Conservation (phyloP, 2,113 vertebrate species). For the Myotis davidii region DNA sequence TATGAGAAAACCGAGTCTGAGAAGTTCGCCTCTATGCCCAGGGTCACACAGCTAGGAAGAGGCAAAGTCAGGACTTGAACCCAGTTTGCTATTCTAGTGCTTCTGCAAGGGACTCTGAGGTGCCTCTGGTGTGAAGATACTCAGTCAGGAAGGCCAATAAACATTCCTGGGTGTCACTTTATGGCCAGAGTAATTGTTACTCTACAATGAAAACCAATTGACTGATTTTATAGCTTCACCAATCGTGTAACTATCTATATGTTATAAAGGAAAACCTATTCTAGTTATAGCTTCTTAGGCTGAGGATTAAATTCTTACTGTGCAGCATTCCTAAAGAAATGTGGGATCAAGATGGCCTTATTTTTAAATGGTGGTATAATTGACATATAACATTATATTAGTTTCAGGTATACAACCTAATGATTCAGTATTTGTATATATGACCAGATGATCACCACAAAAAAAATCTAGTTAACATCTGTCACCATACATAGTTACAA, state of each 20-base stretch:
- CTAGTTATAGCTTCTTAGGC: not conserved
- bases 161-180: not conserved
- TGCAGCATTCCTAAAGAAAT: not conserved
- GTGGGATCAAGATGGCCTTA: not conserved
- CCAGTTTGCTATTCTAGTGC: not conserved
- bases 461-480: not conserved
- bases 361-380: not conserved
- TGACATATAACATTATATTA: not conserved
- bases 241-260: not conserved
- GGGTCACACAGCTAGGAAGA: not conserved
- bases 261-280: not conserved
- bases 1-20: not conserved
- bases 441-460: not conserved
- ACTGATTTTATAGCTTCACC: not conserved
- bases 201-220: not conserved
- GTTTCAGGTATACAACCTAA: not conserved
- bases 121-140: not conserved
- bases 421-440: not conserved
- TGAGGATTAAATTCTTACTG: not conserved
- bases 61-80: not conserved
- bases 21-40: not conserved
- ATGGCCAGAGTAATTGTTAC: not conserved
- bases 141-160: not conserved
- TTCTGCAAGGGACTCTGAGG: not conserved
- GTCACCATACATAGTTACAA: not conserved